Conservation (phyloP, 1,140 invertebrate species). For the Pseudomyrmex flavicornis region DNA sequence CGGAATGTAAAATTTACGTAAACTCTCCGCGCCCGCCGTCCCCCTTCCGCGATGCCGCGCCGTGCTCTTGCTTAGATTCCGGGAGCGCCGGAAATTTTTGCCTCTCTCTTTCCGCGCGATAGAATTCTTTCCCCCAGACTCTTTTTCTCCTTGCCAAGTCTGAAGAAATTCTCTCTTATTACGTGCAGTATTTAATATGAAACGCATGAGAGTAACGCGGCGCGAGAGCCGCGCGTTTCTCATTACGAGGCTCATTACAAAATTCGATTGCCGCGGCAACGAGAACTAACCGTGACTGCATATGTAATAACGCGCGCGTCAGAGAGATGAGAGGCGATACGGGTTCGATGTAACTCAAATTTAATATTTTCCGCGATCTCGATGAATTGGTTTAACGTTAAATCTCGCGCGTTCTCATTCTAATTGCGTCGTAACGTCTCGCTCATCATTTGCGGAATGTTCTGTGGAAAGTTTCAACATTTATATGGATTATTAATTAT, state of each 20-base stretch:
- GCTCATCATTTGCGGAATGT: too few relatives aligned
- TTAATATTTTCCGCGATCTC: too few relatives aligned
- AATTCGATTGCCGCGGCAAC: too few relatives aligned
- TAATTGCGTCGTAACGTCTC: too few relatives aligned
- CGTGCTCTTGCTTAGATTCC: slow-evolving; percentile 30
- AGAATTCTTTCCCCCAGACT: not conserved
- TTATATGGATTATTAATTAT: too few relatives aligned
- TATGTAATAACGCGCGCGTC: too few relatives aligned
- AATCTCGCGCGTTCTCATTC: too few relatives aligned
- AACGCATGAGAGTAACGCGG: not conserved
- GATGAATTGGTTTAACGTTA: too few relatives aligned
- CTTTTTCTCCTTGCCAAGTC: not conserved
- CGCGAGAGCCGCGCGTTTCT: not conserved
- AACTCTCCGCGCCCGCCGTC: slow-evolving; percentile 15
- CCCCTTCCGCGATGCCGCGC: not conserved
- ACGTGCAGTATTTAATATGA: not conserved
- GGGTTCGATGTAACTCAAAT: too few relatives aligned
- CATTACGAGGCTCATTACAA: not conserved
- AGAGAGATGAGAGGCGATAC: too few relatives aligned
- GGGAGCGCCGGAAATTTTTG: slow-evolving; percentile 37
- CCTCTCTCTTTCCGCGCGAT: slow-evolving; percentile 1
- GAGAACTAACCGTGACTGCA: too few relatives aligned
- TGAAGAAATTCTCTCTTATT: slow-evolving; percentile 29
- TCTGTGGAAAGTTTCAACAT: too few relatives aligned
- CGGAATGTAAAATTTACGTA: slow-evolving; percentile 59